phyloP scores from a whole-genome alignment of 2,797 vertebrate genomes.

The Betta splendens region DNA sequence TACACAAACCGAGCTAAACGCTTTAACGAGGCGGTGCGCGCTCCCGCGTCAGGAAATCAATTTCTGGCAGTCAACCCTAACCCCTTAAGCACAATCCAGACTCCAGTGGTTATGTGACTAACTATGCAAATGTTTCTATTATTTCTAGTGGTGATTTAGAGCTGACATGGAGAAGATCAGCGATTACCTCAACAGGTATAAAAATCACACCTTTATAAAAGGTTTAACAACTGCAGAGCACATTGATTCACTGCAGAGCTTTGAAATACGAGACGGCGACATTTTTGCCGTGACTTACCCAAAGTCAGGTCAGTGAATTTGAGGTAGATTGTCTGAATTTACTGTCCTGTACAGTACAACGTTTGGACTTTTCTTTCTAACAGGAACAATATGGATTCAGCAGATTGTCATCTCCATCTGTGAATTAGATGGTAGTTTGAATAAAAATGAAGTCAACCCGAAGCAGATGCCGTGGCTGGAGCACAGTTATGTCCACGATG shows the following conservation, averaged over 20 bases:
- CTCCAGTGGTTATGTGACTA: too few species aligned
- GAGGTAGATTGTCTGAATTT: neutral
- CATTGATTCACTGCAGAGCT: slow-evolving; percentile 72
- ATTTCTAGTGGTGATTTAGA: neutral
- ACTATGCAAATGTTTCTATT: too few species aligned
- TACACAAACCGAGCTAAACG: too few species aligned
- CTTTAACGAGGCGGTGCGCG: too few species aligned
- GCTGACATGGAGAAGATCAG: slow-evolving; percentile 62
- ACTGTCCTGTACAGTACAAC: too few species aligned
- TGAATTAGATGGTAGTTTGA: slow-evolving; percentile 20
- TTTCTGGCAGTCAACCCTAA: too few species aligned
- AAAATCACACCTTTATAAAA: slow-evolving; percentile 48
- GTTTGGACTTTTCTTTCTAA: neutral
- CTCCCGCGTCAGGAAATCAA: too few species aligned
- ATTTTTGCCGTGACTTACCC: slow-evolving; percentile 73
- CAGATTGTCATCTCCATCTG: slow-evolving; percentile 69
- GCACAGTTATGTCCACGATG: slow-evolving; percentile 6
- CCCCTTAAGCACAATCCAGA: too few species aligned
- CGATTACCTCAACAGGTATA: slow-evolving; percentile 58
- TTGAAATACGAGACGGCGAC: slow-evolving; percentile 69
- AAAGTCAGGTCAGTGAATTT: slow-evolving; percentile 69
- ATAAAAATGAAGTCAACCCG: slow-evolving; percentile 43
- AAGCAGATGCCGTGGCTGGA: slow-evolving; percentile 75
- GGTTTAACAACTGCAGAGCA: slow-evolving; percentile 50
- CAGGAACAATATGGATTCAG: slow-evolving; percentile 77